Percentiles rank a stretch among this genome's conserved stretches.
These are phyloP conservation scores for Myanophis thanlyinensis DNA, from an alignment of 2,113 vertebrate genomes.

Conservation along the genomic window DNA sequence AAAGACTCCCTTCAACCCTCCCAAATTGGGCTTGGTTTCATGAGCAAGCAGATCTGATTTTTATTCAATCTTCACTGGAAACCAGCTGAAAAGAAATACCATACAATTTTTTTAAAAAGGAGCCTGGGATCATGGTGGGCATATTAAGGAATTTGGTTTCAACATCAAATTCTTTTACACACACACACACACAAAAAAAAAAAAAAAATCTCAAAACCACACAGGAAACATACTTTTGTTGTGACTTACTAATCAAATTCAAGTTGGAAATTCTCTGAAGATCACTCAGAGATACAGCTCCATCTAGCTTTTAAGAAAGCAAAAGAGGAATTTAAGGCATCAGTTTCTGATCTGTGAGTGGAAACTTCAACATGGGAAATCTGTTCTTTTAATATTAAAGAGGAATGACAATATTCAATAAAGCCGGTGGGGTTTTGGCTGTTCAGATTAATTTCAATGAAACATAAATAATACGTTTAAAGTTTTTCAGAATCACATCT, in stretches of 20 bases:
- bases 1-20: slow-evolving; percentile 23
- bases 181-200: too few species aligned
- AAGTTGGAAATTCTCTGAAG: background rate
- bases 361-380: background rate
- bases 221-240: background rate
- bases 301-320: background rate
- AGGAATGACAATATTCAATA: background rate
- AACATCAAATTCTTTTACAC: background rate
- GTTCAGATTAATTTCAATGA: background rate
- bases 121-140: background rate
- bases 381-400: background rate
- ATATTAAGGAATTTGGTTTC: background rate
- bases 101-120: background rate
- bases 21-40: background rate
- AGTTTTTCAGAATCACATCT: background rate
- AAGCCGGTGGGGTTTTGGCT: background rate
- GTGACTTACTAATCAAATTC: background rate
- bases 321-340: background rate
- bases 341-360: background rate
- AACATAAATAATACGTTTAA: background rate
- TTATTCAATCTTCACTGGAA: background rate
- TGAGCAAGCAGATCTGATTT: background rate
- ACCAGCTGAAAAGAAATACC: background rate
- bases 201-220: background rate
- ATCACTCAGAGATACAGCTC: background rate